Percentiles rank a stretch among this genome's conserved stretches.
Conservation (phyloP, 1,140 invertebrate genomes). For the Sminthurides bifidus region DNA sequence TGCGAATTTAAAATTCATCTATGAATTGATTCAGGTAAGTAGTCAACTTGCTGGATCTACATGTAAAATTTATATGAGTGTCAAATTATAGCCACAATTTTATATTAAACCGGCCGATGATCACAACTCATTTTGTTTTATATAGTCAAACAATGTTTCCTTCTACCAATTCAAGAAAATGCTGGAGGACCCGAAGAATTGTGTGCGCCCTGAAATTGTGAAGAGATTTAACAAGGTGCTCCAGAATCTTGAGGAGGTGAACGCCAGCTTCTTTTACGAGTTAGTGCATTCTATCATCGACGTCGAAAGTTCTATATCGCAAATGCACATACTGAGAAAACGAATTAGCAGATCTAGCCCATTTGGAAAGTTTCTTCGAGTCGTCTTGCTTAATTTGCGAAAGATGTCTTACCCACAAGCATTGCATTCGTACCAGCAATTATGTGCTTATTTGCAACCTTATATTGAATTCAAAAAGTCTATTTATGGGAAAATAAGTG, state of each 20-base stretch:
- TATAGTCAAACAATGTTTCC: constrained; percentile 15
- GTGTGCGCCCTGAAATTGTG: constrained; percentile 18
- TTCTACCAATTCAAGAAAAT: constrained; percentile 15
- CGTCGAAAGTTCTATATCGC: constrained; percentile 12
- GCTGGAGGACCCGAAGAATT: constrained; percentile 12
- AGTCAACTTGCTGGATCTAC: background rate
- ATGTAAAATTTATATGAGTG: background rate
- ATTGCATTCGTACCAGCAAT: constrained; percentile 13
- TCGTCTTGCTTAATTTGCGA: constrained; percentile 15
- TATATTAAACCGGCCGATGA: too few relatives aligned
- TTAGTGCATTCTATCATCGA: constrained; percentile 24
- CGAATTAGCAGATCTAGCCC: constrained; percentile 22
- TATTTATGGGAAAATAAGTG: too few relatives aligned
- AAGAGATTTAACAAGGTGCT: constrained; percentile 21
- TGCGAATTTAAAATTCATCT: constrained; percentile 13
- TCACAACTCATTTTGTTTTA: too few relatives aligned
- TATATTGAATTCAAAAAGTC: constrained; percentile 6
- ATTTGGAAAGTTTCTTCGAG: constrained; percentile 23
- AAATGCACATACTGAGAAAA: constrained; percentile 20
- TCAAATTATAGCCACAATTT: background rate
- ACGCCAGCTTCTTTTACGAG: constrained; percentile 26
- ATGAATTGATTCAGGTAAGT: constrained; percentile 18
- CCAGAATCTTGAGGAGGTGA: constrained; percentile 18
- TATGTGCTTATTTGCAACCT: constrained; percentile 11
- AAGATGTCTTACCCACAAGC: constrained; percentile 28